Base-by-base conservation (phyloP, 2,113 vertebrate genomes). In the Pygoscelis adeliae region DNA sequence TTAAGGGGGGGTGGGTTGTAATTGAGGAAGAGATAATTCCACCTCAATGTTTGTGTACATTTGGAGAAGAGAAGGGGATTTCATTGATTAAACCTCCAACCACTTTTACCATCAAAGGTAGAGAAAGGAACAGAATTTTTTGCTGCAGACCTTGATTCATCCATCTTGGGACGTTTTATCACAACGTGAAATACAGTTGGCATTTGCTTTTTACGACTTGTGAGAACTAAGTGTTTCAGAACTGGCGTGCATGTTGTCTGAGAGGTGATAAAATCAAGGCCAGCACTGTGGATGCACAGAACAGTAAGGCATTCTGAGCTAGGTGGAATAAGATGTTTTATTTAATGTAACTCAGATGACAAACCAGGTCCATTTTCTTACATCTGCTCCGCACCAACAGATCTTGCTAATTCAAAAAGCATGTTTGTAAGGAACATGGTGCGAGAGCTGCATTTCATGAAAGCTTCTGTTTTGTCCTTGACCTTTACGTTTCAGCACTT, bases 401-500 rank as follows among this genome's bases (percentile, higher is more conserved):
- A 44, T 85, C 58, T 58, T n/a, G 3, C 74, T 73, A 86, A 87
- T 66, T 93, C 53, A 40, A 27, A 58, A 90, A 92, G 15, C 46
- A 13, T 26, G 34, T 88, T 69, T 62, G 34, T 70, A 70, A 71
- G 73, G 59, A 82, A 8, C 12, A 15, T 22, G 18, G 46, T 66
- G 27, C 1, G 18, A 82, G 61, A 89, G 40, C 69, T 87, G 52
- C 69, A 81, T 14, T 82, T 91, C 29, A 7, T 9, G 2, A 52
- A 79, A 79, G 21, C 40, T 79, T 13, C 47, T 66, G 21, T 52
- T 90, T 77, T 83, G 73, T 89, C 89, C 91, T 94, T 95, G 95
- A 97, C 87, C 94, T 97, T 96, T 97, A 78, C 40, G 22, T 87
- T 67, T 65, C 83, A 80, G 46, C 81, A 25, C 77, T 79, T 85